Base-by-base conservation (phyloP, 2,888 invertebrate species). In the Amphipoea oculea region DNA sequence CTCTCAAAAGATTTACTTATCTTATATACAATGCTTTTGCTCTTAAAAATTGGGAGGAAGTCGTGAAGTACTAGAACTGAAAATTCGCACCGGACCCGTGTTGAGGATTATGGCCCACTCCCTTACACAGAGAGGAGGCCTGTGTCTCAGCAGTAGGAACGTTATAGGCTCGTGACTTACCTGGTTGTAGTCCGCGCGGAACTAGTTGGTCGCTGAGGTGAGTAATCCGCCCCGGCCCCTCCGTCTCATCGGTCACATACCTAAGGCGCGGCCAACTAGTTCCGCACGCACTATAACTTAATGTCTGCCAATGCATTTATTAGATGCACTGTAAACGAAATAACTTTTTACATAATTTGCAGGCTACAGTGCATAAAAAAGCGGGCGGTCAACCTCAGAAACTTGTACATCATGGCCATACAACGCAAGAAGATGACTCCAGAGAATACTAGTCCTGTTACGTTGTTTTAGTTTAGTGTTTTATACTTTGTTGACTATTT, bases 361-460 rank as follows among this genome's bases (percentile, higher is more conserved):
- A 97, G 97, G 97, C 96, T n/a, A 93, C 93, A 29, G 97, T 97
- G 4, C 96, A 96, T 84, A 97, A 96, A 85, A 93, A 96, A 87
- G 91, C 94, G 17, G 93, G 92, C 14, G 94, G 93, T 42, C 94
- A 95, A 76, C 91, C 92, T 11, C 94, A 94, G 45, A 89, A 89
- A 63, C 96, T 94, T 4, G 92, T 94, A n/a, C 96, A 95, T 73
- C 95, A 95, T 70, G 95, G 95, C 40, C 92, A 94, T 57, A 88
- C 89, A 14, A 92, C 94, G 2, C 93, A 95, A 68, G 94, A 96
- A 78, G 94, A 95, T 40, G 95, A 96, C 63, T 94, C 94, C 69
- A 90, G 94, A 82, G 97, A 96, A 89, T 96, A 96, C 94, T 96
- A 96, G 95, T 94, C 94, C 29, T 65, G 45, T 78, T 70, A 68